Evolutionary conservation across 2,797 vertebrate genomes (phyloP).

Genomic region (Synaphobranchus kaupii): DNA sequence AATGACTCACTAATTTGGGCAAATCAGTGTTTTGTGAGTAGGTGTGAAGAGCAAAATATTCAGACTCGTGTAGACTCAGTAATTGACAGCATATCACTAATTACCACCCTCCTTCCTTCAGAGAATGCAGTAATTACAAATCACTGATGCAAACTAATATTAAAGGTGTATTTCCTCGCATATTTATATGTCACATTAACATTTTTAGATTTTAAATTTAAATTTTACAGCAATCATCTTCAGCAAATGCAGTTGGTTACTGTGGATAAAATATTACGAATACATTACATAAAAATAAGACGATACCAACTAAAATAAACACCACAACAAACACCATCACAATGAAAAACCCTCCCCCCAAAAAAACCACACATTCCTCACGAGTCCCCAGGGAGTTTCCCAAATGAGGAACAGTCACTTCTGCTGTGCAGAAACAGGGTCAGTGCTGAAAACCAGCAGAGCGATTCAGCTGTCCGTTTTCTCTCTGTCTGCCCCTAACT

Average conservation of each 20-base stretch:
- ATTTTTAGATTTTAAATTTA: not conserved
- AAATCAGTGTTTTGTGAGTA: not conserved
- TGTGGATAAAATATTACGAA: not conserved
- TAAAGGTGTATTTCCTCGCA: not conserved
- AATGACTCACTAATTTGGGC: not conserved
- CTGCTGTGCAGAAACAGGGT: no score
- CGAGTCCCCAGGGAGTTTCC: not conserved
- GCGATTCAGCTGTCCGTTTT: not conserved
- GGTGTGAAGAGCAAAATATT: not conserved
- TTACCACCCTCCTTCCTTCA: not conserved
- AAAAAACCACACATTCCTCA: not conserved
- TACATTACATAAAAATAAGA: not conserved
- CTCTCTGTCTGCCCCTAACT: not conserved
- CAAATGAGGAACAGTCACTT: no score
- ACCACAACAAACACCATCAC: not conserved
- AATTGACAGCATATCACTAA: not conserved
- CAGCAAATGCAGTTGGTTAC: not conserved
- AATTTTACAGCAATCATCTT: not conserved
- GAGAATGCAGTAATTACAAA: not conserved
- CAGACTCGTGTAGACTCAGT: not conserved
- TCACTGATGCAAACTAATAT: not conserved
- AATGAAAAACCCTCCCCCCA: not conserved
- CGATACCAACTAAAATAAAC: not conserved
- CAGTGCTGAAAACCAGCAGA: no score
- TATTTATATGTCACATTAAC: not conserved